Evolutionary conservation across 2,888 invertebrate genomes (phyloP), one percentile per base, ranked within the genome.

Genomic region (Temnothorax ravouxi): DNA sequence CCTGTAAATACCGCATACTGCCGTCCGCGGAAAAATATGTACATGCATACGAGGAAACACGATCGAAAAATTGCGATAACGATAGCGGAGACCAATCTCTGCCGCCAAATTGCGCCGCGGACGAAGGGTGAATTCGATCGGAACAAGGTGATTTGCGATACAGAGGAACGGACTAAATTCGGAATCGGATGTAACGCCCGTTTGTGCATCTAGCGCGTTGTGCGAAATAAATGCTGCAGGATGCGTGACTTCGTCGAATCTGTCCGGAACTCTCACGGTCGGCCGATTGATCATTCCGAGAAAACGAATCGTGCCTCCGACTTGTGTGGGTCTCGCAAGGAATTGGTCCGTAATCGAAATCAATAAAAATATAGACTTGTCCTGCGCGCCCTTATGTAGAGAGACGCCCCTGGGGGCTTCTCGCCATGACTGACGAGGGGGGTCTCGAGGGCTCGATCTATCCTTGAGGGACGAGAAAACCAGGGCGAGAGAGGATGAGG

Each of bases 391-490:
- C 86, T 86, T 84, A 89, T n/a, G n/a, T 87, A 84, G 87, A 87
- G 88, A 86, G 88, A 86, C 79, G 86, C 59, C 87, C 88, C 87
- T 87, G 83, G 80, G 90, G 91, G 91, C 91, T 88, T 84, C 89
- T 91, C 88, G 89, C 86, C 91, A 89, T 94, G 93, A 94, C 93
- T 93, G 91, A 93, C 93, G 94, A 94, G 91, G 90, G 34, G 85
- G 91, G 93, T 94, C 94, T 94, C 94, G 92, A 88, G 94, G 94
- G 94, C 92, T 93, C 94, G 93, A 94, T 94, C 94, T 94, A 94
- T 94, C 92, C 93, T 93, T 83, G 86, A 89, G 87, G 89, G 85
- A 85, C 84, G 88, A 87, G 90, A 84, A 87, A 89, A 88, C 88
- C 87, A 77, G 88, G 75, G 76, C 86, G 85, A 88, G 25, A 59